Base-by-base conservation (phyloP, 2,113 vertebrate species). In the Larimichthys crocea region DNA sequence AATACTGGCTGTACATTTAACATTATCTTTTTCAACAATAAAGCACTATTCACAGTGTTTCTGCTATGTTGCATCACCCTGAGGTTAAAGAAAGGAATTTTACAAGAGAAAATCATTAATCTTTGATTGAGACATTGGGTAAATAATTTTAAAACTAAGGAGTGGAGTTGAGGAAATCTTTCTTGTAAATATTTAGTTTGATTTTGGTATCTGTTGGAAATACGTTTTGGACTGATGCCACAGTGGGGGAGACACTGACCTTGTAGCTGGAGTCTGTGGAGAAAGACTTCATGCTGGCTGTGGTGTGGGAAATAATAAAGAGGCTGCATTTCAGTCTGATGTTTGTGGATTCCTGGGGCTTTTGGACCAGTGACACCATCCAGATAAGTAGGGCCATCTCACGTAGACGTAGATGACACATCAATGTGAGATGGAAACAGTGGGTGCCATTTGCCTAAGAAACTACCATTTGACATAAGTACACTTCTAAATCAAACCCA, bases 181-280 rank as follows among this genome's bases (percentile, higher is more conserved):
- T 42, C 3, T 57, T 88, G 22, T 85, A 92, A 91, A 93, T 90
- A 92, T 92, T 92, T 92, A 63, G 76, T 86, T 88, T 75, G 68
- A 82, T 88, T 74, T 88, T 70, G 85, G 86, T 82, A 89, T 92
- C 79, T 66, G 60, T 80, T 89, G 86, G 70, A 84, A 59, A 22
- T 66, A 16, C 65, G 49, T 20, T 85, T 29, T 86, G 85, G 85
- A 85, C 16, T 10, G 70, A 49, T 52, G 72, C 80, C 85, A 78
- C 42, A 40, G 57, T 31, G 80, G 74, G 68, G 55, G 75, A 86
- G 83, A 83, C 22, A 44, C 63, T 83, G 83, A 91, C 80, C 88
- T 86, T 79, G 70, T 72, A 85, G 74, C 72, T 82, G 52, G 50
- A 89, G 79, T 77, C 80, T 83, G 80, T 0, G 14, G 79, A 56